Evolutionary conservation across 2,113 vertebrate genomes (phyloP).

Genomic region (Chaenocephalus aceratus): DNA sequence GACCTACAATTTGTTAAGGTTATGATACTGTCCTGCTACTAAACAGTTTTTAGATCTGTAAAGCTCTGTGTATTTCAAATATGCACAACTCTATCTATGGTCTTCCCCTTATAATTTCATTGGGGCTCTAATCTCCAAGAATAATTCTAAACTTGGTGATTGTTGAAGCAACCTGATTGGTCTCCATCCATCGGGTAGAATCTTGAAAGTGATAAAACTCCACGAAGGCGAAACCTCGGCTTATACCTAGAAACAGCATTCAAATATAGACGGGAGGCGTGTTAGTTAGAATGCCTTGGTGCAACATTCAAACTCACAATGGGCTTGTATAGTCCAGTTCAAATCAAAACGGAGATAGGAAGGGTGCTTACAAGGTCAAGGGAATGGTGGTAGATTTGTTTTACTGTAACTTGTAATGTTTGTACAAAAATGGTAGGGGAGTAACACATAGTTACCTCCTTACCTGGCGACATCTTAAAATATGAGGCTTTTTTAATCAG

Average conservation of each 20-base stretch:
- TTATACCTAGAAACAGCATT: conserved; percentile 99
- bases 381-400: conserved; percentile 41
- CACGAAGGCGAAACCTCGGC: conserved; percentile 99
- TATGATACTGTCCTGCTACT: neutral
- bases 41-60: conserved; percentile 6
- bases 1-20: neutral
- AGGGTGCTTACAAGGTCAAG: conserved; percentile 63
- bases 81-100: neutral
- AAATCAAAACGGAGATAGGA: conserved; percentile 83
- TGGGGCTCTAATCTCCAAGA: conserved; percentile 64
- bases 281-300: conserved; percentile 97
- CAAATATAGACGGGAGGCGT: conserved; percentile 99
- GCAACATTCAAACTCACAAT: conserved; percentile 94
- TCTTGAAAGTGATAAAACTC: conserved; percentile 99
- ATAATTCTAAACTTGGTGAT: conserved; percentile 92
- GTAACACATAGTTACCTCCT: conserved; percentile 48
- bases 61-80: conserved; percentile 23
- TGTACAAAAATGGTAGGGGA: conserved; percentile 66
- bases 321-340: conserved; percentile 88
- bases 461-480: conserved; percentile 46
- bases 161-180: conserved; percentile 99
- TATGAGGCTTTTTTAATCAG: conserved; percentile 15
- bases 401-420: conserved; percentile 91
- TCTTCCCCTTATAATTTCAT: conserved; percentile 15
- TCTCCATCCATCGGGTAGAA: conserved; percentile 99